Conservation (phyloP, 1,140 invertebrate genomes). For the Apis laboriosa region DNA sequence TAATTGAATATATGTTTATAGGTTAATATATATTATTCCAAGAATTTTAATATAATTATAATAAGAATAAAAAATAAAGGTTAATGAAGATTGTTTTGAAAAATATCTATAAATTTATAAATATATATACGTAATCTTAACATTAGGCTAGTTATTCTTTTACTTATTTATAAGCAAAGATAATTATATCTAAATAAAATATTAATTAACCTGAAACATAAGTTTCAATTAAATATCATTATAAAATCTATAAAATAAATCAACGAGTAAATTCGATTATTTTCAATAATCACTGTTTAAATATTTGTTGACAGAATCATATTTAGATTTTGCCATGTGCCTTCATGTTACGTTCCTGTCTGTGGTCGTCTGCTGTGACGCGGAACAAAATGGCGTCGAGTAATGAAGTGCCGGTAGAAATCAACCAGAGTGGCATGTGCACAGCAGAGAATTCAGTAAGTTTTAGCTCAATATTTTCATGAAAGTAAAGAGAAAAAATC, state of each 20-base stretch:
- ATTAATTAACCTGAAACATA: background rate
- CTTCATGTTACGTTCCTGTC: conserved; percentile 49
- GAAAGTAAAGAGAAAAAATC: background rate
- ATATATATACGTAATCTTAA: background rate
- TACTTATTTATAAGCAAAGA: background rate
- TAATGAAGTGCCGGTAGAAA: conserved; percentile 77
- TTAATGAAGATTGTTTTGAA: background rate
- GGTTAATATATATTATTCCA: background rate
- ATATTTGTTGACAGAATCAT: conserved; percentile 29
- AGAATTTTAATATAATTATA: background rate
- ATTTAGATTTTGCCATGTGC: conserved; percentile 27
- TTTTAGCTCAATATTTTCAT: conserved; percentile 34
- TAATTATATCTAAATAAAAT: background rate
- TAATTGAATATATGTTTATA: background rate
- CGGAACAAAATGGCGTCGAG: conserved; percentile 76
- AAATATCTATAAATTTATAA: background rate
- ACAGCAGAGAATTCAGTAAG: conserved; percentile 72
- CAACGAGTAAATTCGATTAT: background rate
- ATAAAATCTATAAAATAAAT: background rate
- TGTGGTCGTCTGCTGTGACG: conserved; percentile 68
- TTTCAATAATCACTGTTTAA: background rate
- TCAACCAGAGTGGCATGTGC: conserved; percentile 68
- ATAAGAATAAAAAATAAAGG: no score
- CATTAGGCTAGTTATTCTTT: background rate
- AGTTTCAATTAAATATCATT: background rate